These are phyloP conservation scores for Aptenodytes forsteri DNA, from an alignment of 2,113 vertebrate species.

Conservation along the genomic window DNA sequence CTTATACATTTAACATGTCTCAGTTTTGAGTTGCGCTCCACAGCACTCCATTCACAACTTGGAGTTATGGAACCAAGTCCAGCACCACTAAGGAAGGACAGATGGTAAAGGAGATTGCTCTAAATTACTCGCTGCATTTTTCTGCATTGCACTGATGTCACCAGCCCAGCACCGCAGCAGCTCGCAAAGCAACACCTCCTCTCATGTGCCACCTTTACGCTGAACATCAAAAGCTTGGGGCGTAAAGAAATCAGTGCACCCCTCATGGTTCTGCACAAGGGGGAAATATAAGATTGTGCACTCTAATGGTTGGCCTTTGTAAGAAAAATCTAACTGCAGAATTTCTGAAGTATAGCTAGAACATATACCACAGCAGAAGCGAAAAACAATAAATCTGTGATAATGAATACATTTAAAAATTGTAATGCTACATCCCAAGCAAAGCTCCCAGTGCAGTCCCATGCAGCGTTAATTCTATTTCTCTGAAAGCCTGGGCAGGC, in stretches of 20 bases:
- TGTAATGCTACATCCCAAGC: rapidly evolving
- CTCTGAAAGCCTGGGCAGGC: not conserved
- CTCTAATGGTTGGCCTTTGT: not conserved
- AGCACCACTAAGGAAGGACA: not conserved
- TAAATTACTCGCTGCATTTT: not conserved
- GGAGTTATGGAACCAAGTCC: rapidly evolving
- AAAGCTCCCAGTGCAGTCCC: rapidly evolving
- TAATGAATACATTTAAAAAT: rapidly evolving
- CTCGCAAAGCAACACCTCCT: not conserved
- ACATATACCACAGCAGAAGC: rapidly evolving
- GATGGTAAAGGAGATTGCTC: rapidly evolving
- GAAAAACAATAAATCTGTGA: rapidly evolving
- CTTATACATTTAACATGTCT: rapidly evolving
- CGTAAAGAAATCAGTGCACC: not conserved
- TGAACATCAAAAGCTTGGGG: rapidly evolving
- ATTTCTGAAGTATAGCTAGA: rapidly evolving
- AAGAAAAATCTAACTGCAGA: not conserved
- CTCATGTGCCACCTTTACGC: rapidly evolving
- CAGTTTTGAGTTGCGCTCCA: not conserved
- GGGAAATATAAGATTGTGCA: rapidly evolving
- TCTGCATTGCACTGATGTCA: not conserved
- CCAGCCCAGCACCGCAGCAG: not conserved
- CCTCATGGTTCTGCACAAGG: rapidly evolving
- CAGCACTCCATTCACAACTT: rapidly evolving
- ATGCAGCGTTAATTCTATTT: rapidly evolving